Percentiles rank a stretch among this genome's conserved stretches.
Conservation (phyloP, 2,113 vertebrate genomes). For the Plestiodon gilberti region DNA sequence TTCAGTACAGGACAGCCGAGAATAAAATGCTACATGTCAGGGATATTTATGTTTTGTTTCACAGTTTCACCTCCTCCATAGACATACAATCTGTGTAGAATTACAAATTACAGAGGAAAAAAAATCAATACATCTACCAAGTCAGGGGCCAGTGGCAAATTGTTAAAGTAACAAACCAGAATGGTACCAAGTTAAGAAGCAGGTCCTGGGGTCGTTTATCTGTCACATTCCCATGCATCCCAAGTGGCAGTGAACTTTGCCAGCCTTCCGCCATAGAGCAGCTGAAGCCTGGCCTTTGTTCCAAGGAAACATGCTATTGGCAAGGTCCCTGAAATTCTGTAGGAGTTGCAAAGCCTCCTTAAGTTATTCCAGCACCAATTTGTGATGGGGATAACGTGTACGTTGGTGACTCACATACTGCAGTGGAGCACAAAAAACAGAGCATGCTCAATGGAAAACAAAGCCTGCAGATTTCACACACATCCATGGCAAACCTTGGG, state of each 20-base stretch:
- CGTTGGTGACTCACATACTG: neutral
- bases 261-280: neutral
- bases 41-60: neutral
- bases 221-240: constrained; percentile 7
- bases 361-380: neutral
- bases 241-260: neutral
- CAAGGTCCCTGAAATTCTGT: constrained; percentile 13
- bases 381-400: constrained; percentile 4
- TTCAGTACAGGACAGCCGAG: neutral
- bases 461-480: neutral
- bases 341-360: neutral
- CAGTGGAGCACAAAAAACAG: neutral
- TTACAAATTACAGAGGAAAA: neutral
- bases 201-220: neutral
- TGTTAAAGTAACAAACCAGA: neutral
- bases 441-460: neutral
- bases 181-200: neutral
- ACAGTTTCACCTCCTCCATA: neutral
- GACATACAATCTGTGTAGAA: neutral
- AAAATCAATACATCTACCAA: neutral
- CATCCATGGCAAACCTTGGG: neutral
- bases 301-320: constrained; percentile 1
- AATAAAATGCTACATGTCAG: neutral
- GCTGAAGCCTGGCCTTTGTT: constrained; percentile 20
- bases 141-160: neutral